Evolutionary conservation across 2,888 invertebrate genomes (phyloP), one percentile per base, ranked within the genome.

Genomic region (Athripsodes cinereus): DNA sequence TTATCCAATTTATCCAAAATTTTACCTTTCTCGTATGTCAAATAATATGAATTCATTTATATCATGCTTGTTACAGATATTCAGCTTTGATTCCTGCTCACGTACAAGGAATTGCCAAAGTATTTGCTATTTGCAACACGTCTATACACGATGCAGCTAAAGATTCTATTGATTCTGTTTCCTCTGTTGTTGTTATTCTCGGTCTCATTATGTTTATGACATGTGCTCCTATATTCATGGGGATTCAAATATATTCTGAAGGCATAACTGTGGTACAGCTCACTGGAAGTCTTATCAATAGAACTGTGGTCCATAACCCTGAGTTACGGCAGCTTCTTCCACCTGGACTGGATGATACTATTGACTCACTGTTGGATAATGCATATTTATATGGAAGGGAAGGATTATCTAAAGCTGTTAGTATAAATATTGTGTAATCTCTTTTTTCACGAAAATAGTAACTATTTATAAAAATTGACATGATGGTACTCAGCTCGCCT

Each of bases 301-400:
- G 88, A 67, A 93, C 94, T 0, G 84, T 93, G 51, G 88, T 93
- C 6, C 88, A 92, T 69, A 91, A 96, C 74, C 92, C 95, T 31
- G 93, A 94, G 68, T 75, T 90, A 55, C 83, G 87, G 65, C 86
- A 88, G 67, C 83, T 92, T 68, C 76, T 97, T 55, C 96, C 97
- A 0, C 87, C 90, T 58, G 86, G 88, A 2, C 87, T 89, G 83
- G 87, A 90, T 68, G 87, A 88, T 52, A 89, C 94, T 58, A 81
- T 96, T 46, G 94, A 95, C 72, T 91, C 92, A 18, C 86, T 95
- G 63, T 82, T 96, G 11, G 92, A 94, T 66, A 94, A 96, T 73
- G 95, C 94, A 0, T 96, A 96, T 70, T 83, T 89, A 22, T 95
- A 96, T 71, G 96, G 96, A 1, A 81, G 96, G 64, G 89, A 92